Conservation (phyloP, 1,140 invertebrate genomes). For the Gryllus bimaculatus region DNA sequence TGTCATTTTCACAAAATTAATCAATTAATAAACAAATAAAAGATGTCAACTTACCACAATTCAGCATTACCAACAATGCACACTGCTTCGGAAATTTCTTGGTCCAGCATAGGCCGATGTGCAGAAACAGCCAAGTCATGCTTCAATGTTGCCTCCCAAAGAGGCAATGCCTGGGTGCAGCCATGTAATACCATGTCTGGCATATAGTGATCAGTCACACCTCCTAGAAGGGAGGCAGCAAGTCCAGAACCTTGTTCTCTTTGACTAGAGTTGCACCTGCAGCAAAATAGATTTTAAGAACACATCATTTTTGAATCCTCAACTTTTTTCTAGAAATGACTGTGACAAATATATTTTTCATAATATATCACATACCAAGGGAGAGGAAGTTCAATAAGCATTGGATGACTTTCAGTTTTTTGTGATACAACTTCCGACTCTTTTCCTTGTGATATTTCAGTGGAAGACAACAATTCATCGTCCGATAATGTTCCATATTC, state of each 20-base stretch:
- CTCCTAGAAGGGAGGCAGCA: constrained; percentile 48
- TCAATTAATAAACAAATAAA: too few species aligned
- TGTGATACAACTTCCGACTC: constrained; percentile 33
- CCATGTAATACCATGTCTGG: constrained; percentile 66
- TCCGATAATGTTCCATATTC: constrained; percentile 13
- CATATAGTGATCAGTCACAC: constrained; percentile 59
- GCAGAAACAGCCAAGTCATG: constrained; percentile 44
- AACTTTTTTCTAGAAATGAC: background rate
- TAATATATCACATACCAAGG: constrained; percentile 38
- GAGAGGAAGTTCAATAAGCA: constrained; percentile 44
- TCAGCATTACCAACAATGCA: constrained; percentile 77
- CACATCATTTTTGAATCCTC: background rate
- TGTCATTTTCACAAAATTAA: too few species aligned
- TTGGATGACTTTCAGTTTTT: background rate
- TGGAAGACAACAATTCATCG: background rate
- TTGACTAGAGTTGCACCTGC: background rate
- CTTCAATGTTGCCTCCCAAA: constrained; percentile 41
- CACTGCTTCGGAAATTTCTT: constrained; percentile 64
- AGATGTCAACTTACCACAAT: constrained; percentile 48
- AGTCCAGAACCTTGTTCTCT: constrained; percentile 29
- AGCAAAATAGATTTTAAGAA: background rate
- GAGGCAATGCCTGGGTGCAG: constrained; percentile 32
- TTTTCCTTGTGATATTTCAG: background rate
- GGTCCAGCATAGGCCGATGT: constrained; percentile 50
- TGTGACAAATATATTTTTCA: background rate